Percentiles rank a stretch among this genome's conserved stretches.
phyloP scores from a whole-genome alignment of 2,797 vertebrate species.

The Cryptoprocta ferox region DNA sequence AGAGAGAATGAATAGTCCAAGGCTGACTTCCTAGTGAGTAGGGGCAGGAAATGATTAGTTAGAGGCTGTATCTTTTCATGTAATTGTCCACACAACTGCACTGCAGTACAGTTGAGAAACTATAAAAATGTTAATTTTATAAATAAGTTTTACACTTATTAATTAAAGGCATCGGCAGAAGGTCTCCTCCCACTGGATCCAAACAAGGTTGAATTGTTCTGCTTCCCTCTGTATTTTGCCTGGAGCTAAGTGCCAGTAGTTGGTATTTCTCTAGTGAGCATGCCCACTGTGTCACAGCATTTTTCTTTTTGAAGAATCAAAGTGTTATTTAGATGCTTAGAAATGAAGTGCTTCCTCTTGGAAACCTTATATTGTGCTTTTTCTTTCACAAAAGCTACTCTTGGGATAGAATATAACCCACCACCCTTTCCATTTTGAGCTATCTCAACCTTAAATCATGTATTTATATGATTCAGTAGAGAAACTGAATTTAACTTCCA shows the following conservation, averaged over 20 bases:
- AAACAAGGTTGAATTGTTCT: background rate
- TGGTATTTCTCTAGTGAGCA: background rate
- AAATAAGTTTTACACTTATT: background rate
- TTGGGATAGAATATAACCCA: background rate
- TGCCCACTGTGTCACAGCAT: background rate
- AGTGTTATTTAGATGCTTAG: slow-evolving; percentile 7
- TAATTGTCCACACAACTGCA: background rate
- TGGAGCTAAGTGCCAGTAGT: background rate
- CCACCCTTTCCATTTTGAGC: background rate
- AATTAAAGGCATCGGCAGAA: background rate
- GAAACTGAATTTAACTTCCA: slow-evolving; percentile 1
- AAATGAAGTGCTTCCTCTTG: slow-evolving; percentile 44
- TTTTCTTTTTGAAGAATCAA: background rate
- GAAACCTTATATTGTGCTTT: background rate
- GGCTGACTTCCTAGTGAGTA: background rate
- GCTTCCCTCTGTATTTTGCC: background rate
- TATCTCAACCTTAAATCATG: background rate
- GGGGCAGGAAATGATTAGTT: background rate
- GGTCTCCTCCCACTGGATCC: background rate
- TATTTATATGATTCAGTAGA: background rate
- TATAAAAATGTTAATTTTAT: slow-evolving; percentile 1
- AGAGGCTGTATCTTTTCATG: background rate
- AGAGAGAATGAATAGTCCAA: background rate
- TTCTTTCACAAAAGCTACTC: background rate
- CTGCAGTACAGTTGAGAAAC: background rate